Percentiles rank a stretch among this genome's conserved stretches.
Evolutionary conservation across 2,888 invertebrate genomes (phyloP).

Genomic region (Brenthis daphne): DNA sequence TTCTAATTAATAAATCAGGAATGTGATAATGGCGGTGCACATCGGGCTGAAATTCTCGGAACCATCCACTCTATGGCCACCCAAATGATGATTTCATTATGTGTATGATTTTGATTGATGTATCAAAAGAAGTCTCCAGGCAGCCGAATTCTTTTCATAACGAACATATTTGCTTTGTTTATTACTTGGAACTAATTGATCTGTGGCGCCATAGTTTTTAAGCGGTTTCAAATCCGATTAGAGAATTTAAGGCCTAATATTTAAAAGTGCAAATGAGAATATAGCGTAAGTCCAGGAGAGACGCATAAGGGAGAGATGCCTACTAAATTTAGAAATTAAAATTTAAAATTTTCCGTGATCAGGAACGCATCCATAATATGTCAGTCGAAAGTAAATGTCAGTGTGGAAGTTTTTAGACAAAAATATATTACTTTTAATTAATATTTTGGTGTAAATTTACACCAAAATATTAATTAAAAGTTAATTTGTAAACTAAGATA

Average conservation of each 20-base stretch:
- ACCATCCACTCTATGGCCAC: slow-evolving; percentile 77
- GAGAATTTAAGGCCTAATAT: slow-evolving; percentile 44
- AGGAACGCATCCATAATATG: too few relatives aligned
- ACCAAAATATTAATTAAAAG: too few relatives aligned
- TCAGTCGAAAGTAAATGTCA: too few relatives aligned
- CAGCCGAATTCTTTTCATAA: slow-evolving; percentile 75
- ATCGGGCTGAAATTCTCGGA: slow-evolving; percentile 65
- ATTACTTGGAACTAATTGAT: slow-evolving; percentile 80
- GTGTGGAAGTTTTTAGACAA: too few relatives aligned
- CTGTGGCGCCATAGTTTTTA: slow-evolving; percentile 77
- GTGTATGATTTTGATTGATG: slow-evolving; percentile 83
- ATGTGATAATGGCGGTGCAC: slow-evolving; percentile 75
- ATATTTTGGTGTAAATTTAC: too few relatives aligned
- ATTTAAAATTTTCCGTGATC: too few relatives aligned
- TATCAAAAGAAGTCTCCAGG: slow-evolving; percentile 73
- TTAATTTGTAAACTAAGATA: too few relatives aligned
- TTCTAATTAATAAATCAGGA: slow-evolving; percentile 80
- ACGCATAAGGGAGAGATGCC: too few relatives aligned
- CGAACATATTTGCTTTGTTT: slow-evolving; percentile 74
- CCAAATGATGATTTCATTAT: slow-evolving; percentile 83
- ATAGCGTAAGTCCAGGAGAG: not conserved
- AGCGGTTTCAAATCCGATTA: slow-evolving; percentile 47
- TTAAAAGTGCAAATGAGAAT: slow-evolving; percentile 30
- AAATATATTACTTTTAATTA: too few relatives aligned
- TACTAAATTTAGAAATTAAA: too few relatives aligned